phyloP scores from a whole-genome alignment of 2,797 vertebrate genomes.

The Cuculus canorus region DNA sequence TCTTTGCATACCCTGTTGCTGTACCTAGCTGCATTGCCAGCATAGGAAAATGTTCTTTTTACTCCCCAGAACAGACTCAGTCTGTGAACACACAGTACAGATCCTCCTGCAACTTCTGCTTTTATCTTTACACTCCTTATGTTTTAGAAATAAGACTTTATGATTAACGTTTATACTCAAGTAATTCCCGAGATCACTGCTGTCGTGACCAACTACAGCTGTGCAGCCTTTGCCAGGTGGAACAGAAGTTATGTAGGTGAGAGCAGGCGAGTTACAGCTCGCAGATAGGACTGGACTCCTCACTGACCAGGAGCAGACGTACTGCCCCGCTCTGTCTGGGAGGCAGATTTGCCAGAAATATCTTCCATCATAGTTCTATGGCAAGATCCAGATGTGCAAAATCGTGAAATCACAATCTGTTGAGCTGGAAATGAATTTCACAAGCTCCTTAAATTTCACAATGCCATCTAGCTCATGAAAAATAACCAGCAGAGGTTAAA shows the following conservation, averaged over 20 bases:
- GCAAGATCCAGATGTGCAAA: conserved; percentile 40
- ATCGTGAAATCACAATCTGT: background rate
- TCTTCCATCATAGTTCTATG: background rate
- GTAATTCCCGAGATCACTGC: background rate
- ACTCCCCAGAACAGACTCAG: background rate
- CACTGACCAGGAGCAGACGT: background rate
- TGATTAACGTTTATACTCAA: background rate
- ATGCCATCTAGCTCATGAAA: background rate
- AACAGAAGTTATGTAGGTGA: background rate
- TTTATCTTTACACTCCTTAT: background rate
- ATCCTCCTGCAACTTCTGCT: background rate
- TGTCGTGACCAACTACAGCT: background rate
- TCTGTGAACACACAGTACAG: background rate
- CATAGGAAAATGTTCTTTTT: background rate
- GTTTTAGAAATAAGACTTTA: background rate
- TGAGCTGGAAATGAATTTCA: conserved; percentile 35
- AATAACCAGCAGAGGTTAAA: background rate
- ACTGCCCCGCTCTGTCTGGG: background rate
- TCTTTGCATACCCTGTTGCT: background rate
- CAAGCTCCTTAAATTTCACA: conserved; percentile 43
- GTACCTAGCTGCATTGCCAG: background rate
- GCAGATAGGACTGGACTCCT: background rate
- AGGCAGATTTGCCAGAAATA: background rate
- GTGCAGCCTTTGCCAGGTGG: background rate
- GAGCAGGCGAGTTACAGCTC: background rate